These are phyloP conservation scores for Myoxocephalus aenaeus DNA, from an alignment of 2,797 vertebrate species.

Conservation along the genomic window DNA sequence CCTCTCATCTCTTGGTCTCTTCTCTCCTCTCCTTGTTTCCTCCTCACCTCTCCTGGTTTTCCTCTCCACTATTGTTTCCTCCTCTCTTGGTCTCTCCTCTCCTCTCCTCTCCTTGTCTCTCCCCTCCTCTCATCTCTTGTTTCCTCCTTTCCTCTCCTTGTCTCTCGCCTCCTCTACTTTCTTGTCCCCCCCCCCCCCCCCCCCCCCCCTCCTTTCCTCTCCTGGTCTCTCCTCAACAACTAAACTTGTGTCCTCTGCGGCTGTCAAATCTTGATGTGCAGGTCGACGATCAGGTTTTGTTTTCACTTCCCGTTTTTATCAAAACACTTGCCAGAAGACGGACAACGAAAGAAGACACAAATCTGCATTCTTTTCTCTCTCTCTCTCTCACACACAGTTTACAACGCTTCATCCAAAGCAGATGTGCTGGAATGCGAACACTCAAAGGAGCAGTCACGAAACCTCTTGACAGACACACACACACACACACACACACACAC, in stretches of 20 bases:
- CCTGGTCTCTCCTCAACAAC: not conserved
- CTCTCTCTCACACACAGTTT: constrained; percentile 47
- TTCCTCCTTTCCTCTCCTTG: too few species aligned
- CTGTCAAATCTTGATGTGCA: not conserved
- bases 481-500: constrained; percentile 7
- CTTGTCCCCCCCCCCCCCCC: too few species aligned
- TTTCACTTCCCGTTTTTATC: not conserved
- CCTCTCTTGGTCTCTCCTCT: too few species aligned
- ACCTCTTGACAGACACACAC: constrained; percentile 62
- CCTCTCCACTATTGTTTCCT: too few species aligned
- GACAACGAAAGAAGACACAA: not conserved
- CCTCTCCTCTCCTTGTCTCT: too few species aligned
- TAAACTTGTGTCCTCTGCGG: not conserved
- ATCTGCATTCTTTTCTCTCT: not conserved
- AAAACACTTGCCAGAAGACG: not conserved
- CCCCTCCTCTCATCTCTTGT: too few species aligned
- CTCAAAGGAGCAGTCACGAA: constrained; percentile 82
- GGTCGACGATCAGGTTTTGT: not conserved
- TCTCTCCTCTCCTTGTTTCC: too few species aligned
- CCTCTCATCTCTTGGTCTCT: too few species aligned
- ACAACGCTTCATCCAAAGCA: constrained; percentile 79
- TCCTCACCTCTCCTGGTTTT: too few species aligned
- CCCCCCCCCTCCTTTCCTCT: too few species aligned
- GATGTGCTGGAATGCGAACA: constrained; percentile 82
- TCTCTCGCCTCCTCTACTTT: too few species aligned